A percentile compares a stretch with the other conserved stretches of the same genome.
Conservation (phyloP, 2,797 vertebrate genomes). For the Anniella stebbinsi region DNA sequence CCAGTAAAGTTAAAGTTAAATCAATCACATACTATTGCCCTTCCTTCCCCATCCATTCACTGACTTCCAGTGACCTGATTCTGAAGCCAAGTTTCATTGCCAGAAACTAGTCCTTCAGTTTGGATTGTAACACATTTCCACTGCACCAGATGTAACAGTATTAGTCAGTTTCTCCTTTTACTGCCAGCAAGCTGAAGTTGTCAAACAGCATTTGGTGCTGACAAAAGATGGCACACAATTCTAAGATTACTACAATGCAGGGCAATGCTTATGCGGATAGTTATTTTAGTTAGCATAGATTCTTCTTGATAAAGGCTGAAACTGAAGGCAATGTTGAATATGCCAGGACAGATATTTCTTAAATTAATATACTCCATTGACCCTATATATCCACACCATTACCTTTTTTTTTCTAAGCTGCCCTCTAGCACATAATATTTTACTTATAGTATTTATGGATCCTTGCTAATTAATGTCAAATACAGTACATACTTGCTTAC, state of each 20-base stretch:
- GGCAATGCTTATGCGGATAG: constrained; percentile 16
- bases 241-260: constrained; percentile 4
- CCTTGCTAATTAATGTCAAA: neutral
- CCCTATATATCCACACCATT: neutral
- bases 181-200: constrained; percentile 36
- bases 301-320: constrained; percentile 12
- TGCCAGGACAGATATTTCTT: neutral
- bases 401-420: neutral
- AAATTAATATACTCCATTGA: constrained; percentile 3
- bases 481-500: neutral
- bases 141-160: constrained; percentile 37
- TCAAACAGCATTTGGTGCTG: constrained; percentile 45
- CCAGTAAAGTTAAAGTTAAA: constrained; percentile 26
- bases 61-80: constrained; percentile 30
- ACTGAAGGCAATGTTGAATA: neutral
- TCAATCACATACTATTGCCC: neutral
- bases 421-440: neutral
- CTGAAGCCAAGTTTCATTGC: constrained; percentile 19
- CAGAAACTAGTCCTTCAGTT: constrained; percentile 46
- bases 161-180: constrained; percentile 55
- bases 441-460: neutral
- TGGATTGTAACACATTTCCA: constrained; percentile 16
- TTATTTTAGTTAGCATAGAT: constrained; percentile 18
- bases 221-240: constrained; percentile 11
- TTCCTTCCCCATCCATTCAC: neutral